Evolutionary conservation across 1,140 invertebrate genomes (phyloP), one percentile per base, ranked within the genome.

Genomic region (Wiebesia pumilae): DNA sequence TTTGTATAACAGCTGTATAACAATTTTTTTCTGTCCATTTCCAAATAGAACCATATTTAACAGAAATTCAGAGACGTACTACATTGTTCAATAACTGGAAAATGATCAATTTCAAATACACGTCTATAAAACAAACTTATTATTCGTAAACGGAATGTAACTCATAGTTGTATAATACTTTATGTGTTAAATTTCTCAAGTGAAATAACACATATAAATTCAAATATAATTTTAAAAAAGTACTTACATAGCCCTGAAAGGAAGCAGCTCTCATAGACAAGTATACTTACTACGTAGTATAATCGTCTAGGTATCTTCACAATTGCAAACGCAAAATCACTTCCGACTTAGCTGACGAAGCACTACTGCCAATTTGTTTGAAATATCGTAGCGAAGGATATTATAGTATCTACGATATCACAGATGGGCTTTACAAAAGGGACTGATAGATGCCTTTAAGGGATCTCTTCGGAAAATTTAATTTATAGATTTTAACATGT

Each of bases 341-440:
- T 58, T 79, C 51, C 33, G 33, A 3, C 0, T 79, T 79, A 21
- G 77, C 77, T 79, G 77, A 79, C 77, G 58, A 35, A 54, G 51
- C 43, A 24, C n/a, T 81, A 81, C 4, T 65, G 27, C 33, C 27
- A 54, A 58, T 81, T 65, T 43, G 24, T 81, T 9, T 65, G 12
- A 33, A 30, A 65, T 54, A 81, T 9, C 35, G 6, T n/a, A 38
- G 1, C 7, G 9, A 54, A 81, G 24, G 65, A 33, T n/a, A 58
- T n/a, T 79, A 58, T 58, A 43, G 43, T 77, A 51, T 51, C 33
- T 27, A 27, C 1, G 24, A 43, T 51, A 47, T 30, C 27, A 19
- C 4, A 35, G 38, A 43, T 21, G 24, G 12, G 24, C 2, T 3
- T 14, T 35, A 21, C 35, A 38, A 71, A 71, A 71, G 33, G n/a